Base-by-base conservation (phyloP, 1,140 invertebrate species). In the Nylanderia fulva region DNA sequence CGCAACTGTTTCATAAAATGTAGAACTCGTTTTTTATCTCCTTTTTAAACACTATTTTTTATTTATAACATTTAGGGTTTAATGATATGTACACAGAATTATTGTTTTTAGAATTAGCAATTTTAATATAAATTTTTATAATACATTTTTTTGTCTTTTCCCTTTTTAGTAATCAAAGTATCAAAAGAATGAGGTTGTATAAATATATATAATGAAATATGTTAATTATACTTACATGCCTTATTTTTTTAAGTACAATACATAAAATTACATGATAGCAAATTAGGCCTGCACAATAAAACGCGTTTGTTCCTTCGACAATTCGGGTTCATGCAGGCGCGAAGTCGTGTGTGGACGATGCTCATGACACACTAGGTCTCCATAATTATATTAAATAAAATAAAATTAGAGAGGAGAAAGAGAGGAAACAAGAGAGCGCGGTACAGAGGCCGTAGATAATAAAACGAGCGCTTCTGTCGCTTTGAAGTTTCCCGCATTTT, bases 301-400 rank as follows among this genome's bases (percentile, higher is more conserved):
- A 64, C 29, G 42, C 42, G 56, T 63, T 75, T 63, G 29, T 52
- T 36, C 42, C 58, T 84, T 63, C 48, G 39, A 27, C 54, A 52
- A 84, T 74, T 48, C 42, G 18, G 64, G 11, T 18, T 18, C 33
- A 5, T 21, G 24, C 29, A 36, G 2, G 21, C 36, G 27, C 48
- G 48, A 80, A 42, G 36, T 18, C 5, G 33, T 64, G n/a, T 39
- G 52, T 80, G 29, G 29, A 24, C 29, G 27, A 18, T 24, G 48
- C 27, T 21, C 18, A 64, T 82, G 75, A 69, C 48, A 82, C 76
- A 79, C 33, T 39, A 36, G 52, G 13, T 5, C 39, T 68, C 36
- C 36, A 64, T 85, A 85, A 85, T 85, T 85, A 83, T 83, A 85
- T 85, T 82, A 85, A 83, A 85, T 72, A 48, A 61, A 83, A 68